Conservation (phyloP, 2,888 invertebrate genomes). For the Zygothrica quintamaculata region DNA sequence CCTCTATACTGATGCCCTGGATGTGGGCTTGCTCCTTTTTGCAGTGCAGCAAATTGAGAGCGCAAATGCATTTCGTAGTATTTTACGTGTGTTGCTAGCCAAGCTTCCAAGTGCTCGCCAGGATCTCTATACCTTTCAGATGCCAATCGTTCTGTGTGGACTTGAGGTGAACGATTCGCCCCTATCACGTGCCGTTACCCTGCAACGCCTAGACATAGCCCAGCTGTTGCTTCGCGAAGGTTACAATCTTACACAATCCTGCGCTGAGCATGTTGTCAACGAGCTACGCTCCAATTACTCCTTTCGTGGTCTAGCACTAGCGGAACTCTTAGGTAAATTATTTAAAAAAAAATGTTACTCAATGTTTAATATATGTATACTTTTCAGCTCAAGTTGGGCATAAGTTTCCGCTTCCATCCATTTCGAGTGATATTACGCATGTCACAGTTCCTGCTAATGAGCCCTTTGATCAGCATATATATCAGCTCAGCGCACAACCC, state of each 20-base stretch:
- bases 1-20: constrained; percentile 66
- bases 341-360: no score
- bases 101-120: constrained; percentile 85
- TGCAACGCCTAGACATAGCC: constrained; percentile 80
- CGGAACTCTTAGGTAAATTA: constrained; percentile 78
- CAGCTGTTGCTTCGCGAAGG: constrained; percentile 83
- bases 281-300: constrained; percentile 65
- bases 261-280: constrained; percentile 73
- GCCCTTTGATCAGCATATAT: constrained; percentile 59
- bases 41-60: constrained; percentile 80
- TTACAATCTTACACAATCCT: constrained; percentile 77
- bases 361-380: no score
- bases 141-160: constrained; percentile 65
- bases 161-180: constrained; percentile 87
- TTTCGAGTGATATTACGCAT: not conserved
- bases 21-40: constrained; percentile 75
- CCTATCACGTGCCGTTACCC: constrained; percentile 86
- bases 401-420: no score
- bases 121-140: constrained; percentile 85
- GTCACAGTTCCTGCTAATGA: not conserved
- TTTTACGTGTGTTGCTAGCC: constrained; percentile 80
- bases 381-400: no score
- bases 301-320: constrained; percentile 68
- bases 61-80: constrained; percentile 62
- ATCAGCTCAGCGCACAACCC: constrained; percentile 69